phyloP scores from a whole-genome alignment of 2,113 vertebrate species.

The Pterocles orientalis region DNA sequence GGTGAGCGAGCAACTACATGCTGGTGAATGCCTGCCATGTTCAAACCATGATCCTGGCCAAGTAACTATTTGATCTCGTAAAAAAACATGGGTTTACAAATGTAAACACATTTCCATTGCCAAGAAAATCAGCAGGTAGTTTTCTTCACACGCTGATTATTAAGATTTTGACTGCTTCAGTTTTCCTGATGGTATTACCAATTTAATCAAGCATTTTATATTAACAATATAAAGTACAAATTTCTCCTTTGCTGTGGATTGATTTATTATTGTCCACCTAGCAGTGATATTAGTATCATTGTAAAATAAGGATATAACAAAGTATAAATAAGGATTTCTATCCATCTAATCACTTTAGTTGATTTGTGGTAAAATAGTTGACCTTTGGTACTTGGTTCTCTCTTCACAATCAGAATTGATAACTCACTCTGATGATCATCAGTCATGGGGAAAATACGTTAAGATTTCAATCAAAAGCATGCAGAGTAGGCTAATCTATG shows the following conservation, averaged over 20 bases:
- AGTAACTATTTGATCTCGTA: not conserved
- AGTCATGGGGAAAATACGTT: not conserved
- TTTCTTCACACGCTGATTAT: not conserved
- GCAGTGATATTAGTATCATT: not conserved
- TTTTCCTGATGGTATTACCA: not conserved
- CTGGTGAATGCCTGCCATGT: too few relatives aligned
- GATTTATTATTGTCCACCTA: not conserved
- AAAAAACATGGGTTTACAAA: not conserved
- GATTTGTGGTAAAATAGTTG: constrained; percentile 33
- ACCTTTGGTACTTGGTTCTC: constrained; percentile 23
- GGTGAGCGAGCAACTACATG: too few relatives aligned
- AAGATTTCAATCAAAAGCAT: constrained; percentile 46
- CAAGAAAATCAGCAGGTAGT: not conserved
- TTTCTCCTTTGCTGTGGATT: not conserved
- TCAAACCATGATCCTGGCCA: not conserved
- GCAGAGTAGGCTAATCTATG: not conserved
- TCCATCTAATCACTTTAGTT: constrained; percentile 35
- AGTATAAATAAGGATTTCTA: constrained; percentile 10
- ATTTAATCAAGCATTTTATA: not conserved
- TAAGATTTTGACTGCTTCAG: not conserved
- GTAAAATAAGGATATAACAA: not conserved
- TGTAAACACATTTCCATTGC: not conserved
- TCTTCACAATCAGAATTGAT: constrained; percentile 24
- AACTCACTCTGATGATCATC: constrained; percentile 16
- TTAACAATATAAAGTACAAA: not conserved